These are phyloP conservation scores for Casuarius casuarius DNA, from an alignment of 2,113 vertebrate genomes.

Conservation along the genomic window DNA sequence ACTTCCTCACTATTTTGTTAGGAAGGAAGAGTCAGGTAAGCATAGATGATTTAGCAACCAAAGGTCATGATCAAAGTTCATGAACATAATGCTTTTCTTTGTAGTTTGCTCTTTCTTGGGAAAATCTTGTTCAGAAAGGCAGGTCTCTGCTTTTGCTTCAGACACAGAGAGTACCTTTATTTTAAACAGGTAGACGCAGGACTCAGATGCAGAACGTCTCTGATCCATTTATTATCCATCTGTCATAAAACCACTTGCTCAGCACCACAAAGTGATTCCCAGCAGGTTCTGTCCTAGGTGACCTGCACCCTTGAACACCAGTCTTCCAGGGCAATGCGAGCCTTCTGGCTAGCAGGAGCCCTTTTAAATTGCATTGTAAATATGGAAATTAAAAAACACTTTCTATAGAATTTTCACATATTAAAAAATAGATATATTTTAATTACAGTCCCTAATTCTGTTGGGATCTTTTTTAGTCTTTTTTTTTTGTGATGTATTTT, in stretches of 20 bases:
- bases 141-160: neutral
- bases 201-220: neutral
- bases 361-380: neutral
- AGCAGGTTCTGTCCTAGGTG: neutral
- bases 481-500: neutral
- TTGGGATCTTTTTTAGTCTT: neutral
- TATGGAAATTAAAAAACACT: neutral
- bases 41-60: neutral
- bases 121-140: neutral
- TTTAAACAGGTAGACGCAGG: neutral
- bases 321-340: neutral
- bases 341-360: neutral
- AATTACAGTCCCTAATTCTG: neutral
- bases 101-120: neutral
- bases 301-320: neutral
- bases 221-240: neutral
- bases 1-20: neutral
- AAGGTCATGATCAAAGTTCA: neutral
- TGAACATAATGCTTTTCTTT: neutral
- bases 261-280: rapidly evolving
- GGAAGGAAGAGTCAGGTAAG: neutral
- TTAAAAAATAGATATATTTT: neutral
- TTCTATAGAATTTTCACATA: neutral
- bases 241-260: neutral
- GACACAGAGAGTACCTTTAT: neutral